Evolutionary conservation across 2,797 vertebrate genomes (phyloP).

Genomic region (Diglossa cyanea): DNA sequence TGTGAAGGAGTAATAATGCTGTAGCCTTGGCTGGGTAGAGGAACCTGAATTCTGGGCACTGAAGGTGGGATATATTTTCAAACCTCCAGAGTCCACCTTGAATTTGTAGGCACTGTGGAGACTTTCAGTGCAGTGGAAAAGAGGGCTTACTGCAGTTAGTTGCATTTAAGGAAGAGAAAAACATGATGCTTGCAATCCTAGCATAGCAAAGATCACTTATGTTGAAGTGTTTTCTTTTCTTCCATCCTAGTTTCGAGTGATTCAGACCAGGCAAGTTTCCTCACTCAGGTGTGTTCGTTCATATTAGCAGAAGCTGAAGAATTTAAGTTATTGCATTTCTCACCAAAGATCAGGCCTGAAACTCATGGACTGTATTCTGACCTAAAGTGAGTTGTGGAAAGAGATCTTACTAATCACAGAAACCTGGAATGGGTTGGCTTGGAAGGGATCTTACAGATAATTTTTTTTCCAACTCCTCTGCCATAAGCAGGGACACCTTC

Average conservation of each 20-base stretch:
- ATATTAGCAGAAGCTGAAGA: neutral
- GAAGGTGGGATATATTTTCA: neutral
- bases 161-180: neutral
- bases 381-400: neutral
- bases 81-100: neutral
- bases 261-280: neutral
- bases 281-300: neutral
- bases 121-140: neutral
- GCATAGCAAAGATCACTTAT: neutral
- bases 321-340: neutral
- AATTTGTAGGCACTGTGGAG: neutral
- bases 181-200: neutral
- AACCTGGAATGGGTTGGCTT: neutral
- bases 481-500: neutral
- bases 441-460: neutral
- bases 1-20: neutral
- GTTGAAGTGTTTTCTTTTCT: conserved; percentile 8
- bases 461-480: neutral
- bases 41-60: neutral
- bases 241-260: neutral
- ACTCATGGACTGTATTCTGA: neutral
- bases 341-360: neutral
- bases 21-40: neutral
- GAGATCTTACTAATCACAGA: neutral
- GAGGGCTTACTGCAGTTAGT: neutral